Percentiles rank a stretch among this genome's conserved stretches.
These are phyloP conservation scores for Beaufortia kweichowensis DNA, from an alignment of 2,113 vertebrate genomes.

Conservation along the genomic window DNA sequence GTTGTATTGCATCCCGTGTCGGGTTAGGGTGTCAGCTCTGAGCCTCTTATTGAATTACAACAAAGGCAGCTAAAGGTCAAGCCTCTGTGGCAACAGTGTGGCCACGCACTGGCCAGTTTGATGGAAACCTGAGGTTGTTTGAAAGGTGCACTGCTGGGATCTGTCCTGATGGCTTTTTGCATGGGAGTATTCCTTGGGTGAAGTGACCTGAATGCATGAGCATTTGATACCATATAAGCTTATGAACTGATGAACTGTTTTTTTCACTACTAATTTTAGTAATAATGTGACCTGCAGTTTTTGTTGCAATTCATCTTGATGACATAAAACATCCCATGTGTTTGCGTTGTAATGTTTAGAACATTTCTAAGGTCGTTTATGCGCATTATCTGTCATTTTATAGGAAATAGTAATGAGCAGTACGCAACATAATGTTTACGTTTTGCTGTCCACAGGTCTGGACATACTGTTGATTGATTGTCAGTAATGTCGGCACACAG, in stretches of 20 bases:
- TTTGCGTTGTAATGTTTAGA: no score
- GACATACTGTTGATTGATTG: no score
- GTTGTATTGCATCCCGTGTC: conserved; percentile 63
- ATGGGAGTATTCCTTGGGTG: conserved; percentile 34
- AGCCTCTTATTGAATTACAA: conserved; percentile 71
- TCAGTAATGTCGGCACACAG: no score
- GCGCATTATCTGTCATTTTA: conserved; percentile 3
- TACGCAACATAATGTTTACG: no score
- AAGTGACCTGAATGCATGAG: conserved; percentile 41
- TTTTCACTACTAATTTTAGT: conserved; percentile 25
- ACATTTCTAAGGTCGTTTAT: not conserved
- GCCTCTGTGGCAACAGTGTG: conserved; percentile 57
- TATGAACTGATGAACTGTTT: conserved; percentile 43
- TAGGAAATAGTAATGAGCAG: not conserved
- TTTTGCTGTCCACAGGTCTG: not conserved
- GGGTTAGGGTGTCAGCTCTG: conserved; percentile 64
- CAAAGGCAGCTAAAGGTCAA: conserved; percentile 69
- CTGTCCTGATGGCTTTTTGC: conserved; percentile 40
- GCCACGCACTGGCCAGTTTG: conserved; percentile 51
- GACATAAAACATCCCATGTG: no score
- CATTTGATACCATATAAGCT: conserved; percentile 49
- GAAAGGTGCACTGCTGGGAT: conserved; percentile 47
- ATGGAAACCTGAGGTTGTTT: conserved; percentile 57
- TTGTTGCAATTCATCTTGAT: no score
- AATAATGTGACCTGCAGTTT: not conserved